Conservation (phyloP, 2,888 invertebrate species). For the Parnassius orleans region DNA sequence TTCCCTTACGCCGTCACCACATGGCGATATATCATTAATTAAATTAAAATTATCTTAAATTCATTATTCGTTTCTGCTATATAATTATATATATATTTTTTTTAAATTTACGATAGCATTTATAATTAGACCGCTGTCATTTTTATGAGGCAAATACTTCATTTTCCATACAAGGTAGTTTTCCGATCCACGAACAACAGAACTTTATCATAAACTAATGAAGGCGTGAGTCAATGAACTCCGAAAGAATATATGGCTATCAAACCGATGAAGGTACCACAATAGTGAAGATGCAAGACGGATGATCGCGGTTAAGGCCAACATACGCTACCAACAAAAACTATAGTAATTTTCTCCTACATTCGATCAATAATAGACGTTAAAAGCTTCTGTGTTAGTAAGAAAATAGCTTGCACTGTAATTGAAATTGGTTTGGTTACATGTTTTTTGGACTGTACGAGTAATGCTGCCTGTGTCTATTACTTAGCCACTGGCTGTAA, state of each 20-base stretch:
- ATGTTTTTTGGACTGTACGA: slow-evolving; percentile 3
- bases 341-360: slow-evolving; percentile 12
- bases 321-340: slow-evolving; percentile 30
- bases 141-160: not conserved
- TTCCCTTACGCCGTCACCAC: not conserved
- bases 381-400: not conserved
- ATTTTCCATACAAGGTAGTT: not conserved
- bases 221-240: slow-evolving; percentile 20
- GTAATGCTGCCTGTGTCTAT: slow-evolving; percentile 33
- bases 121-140: not conserved
- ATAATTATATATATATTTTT: too few species aligned
- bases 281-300: slow-evolving; percentile 43
- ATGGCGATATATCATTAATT: not conserved
- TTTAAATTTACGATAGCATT: too few species aligned
- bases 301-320: slow-evolving; percentile 41
- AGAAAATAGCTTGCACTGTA: slow-evolving; percentile 1
- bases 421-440: not conserved
- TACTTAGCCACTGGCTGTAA: slow-evolving; percentile 48
- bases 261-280: slow-evolving; percentile 34
- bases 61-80: too few species aligned
- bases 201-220: slow-evolving; percentile 13
- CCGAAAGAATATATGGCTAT: slow-evolving; percentile 32
- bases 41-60: not conserved
- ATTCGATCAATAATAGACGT: slow-evolving; percentile 7
- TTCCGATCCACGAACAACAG: slow-evolving; percentile 1